These are phyloP conservation scores for Onychomys arenicola DNA, from an alignment of 2,797 vertebrate genomes.

Conservation along the genomic window DNA sequence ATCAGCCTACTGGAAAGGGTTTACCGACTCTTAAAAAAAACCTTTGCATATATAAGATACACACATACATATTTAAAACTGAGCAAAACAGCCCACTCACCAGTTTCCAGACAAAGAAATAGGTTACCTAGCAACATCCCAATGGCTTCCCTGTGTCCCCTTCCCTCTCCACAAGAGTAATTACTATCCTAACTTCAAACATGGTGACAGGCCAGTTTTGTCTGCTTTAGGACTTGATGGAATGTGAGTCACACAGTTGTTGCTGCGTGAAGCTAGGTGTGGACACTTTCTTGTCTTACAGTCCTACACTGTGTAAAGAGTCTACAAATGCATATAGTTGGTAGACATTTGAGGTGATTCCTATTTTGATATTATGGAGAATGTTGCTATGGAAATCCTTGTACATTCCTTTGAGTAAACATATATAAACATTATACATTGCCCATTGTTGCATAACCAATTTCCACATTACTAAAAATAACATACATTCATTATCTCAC, in stretches of 20 bases:
- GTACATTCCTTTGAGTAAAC: neutral
- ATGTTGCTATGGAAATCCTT: conserved; percentile 36
- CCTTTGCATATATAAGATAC: conserved; percentile 15
- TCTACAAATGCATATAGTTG: neutral
- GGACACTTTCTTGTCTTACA: neutral
- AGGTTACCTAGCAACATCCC: neutral
- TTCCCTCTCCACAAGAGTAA: neutral
- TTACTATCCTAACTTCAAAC: conserved; percentile 19
- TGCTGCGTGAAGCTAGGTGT: neutral
- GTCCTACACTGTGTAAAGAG: neutral
- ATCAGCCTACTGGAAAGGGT: neutral
- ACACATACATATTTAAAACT: conserved; percentile 27
- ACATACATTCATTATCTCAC: neutral
- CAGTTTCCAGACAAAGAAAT: conserved; percentile 22
- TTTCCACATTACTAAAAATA: neutral
- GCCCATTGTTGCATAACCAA: neutral
- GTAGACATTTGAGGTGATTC: neutral
- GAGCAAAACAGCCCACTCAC: neutral
- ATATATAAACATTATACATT: conserved; percentile 12
- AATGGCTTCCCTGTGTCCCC: neutral
- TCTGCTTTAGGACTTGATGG: neutral
- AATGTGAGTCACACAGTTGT: neutral
- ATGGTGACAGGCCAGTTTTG: neutral
- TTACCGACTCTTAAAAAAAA: neutral
- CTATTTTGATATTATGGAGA: conserved; percentile 40